Percentiles rank a stretch among this genome's conserved stretches.
These are phyloP conservation scores for Drosophila gaucha DNA, from an alignment of 2,888 invertebrate species.

Conservation along the genomic window DNA sequence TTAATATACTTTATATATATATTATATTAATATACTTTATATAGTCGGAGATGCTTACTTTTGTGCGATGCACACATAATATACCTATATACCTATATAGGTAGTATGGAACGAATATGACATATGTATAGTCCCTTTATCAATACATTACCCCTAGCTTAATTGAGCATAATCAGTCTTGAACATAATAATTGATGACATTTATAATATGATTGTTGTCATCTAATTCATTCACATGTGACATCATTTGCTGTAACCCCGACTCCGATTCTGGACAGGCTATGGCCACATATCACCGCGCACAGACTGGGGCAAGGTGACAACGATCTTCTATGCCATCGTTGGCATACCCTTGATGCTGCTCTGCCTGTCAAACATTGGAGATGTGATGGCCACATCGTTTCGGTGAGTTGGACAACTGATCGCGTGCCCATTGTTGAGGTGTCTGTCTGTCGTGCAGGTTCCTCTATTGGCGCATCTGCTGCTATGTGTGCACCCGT, in stretches of 20 bases:
- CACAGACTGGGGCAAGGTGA: conserved; percentile 96
- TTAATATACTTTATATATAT: too few relatives aligned
- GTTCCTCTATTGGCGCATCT: conserved; percentile 96
- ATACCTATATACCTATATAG: too few relatives aligned
- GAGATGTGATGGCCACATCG: conserved; percentile 96
- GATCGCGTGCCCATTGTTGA: conserved; percentile 10
- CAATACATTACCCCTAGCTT: not conserved
- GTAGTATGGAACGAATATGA: too few relatives aligned
- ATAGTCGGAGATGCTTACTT: too few relatives aligned
- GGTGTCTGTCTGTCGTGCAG: conserved; percentile 83
- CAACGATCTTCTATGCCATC: conserved; percentile 98
- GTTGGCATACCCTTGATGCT: conserved; percentile 97
- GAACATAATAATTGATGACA: not conserved
- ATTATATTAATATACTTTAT: too few relatives aligned
- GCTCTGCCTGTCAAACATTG: conserved; percentile 96
- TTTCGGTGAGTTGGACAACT: conserved; percentile 87
- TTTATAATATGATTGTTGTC: not conserved
- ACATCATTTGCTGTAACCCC: conserved; percentile 1
- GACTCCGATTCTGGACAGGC: conserved; percentile 86
- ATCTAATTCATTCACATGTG: conserved; percentile 24
- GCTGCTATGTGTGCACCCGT: conserved; percentile 95
- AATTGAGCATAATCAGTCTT: not conserved
- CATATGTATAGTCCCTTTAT: not conserved
- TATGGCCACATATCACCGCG: conserved; percentile 98
- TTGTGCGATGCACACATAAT: too few relatives aligned